Evolutionary conservation across 1,140 invertebrate species (phyloP).

Genomic region (Pteromalus puparum): DNA sequence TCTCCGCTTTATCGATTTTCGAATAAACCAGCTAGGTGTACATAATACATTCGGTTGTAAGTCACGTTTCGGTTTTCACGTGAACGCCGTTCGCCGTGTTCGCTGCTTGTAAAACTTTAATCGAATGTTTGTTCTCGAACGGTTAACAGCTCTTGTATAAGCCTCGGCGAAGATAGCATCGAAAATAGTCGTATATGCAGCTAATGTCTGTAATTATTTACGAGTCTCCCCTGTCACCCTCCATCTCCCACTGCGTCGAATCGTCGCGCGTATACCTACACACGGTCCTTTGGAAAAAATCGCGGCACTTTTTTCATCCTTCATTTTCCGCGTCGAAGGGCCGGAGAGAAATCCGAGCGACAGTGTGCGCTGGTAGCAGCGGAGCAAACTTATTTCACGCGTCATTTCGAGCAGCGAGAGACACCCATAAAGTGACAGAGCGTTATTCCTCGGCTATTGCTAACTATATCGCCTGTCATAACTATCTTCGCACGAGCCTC

Average conservation of each 20-base stretch:
- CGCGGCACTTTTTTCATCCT: neutral
- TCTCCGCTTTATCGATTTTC: conserved; percentile 24
- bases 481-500: neutral
- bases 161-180: neutral
- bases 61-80: neutral
- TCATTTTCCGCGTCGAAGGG: neutral
- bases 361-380: neutral
- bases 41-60: neutral
- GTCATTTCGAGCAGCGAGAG: conserved; percentile 21
- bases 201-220: neutral
- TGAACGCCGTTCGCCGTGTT: no score
- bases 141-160: no score
- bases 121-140: no score
- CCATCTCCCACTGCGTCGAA: neutral
- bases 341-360: neutral
- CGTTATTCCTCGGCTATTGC: conserved; percentile 26
- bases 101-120: no score
- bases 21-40: neutral
- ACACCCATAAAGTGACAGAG: conserved; percentile 29
- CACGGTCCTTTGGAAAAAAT: neutral
- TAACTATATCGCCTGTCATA: conserved; percentile 41
- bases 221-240: neutral
- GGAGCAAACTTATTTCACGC: conserved; percentile 47
- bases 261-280: neutral
- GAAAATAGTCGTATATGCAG: neutral